Base-by-base conservation (phyloP, 2,113 vertebrate genomes). In the Caranx melampygus region DNA sequence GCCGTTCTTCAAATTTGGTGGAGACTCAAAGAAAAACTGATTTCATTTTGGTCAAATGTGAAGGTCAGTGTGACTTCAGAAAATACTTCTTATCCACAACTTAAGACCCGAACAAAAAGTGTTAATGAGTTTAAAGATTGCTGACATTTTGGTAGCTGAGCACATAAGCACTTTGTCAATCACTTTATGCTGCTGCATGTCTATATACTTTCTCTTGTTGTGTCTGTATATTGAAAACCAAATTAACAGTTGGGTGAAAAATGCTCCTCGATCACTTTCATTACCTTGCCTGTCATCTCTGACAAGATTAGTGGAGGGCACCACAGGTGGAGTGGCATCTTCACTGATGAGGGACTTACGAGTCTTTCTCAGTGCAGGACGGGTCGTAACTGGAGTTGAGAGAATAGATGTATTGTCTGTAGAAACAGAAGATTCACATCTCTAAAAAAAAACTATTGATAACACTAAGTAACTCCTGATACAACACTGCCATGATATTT, bases 311-410 rank as follows among this genome's bases (percentile, higher is more conserved):
- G 58, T 12, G 4, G 45, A 70, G 15, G 42, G 8, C 12, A 52
- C 13, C 13, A 12, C 15, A 7, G 68, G 14, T 33, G 51, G 10
- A 65, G 70, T 1, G 15, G 54, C 14, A 66, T 79, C 78, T 77
- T 60, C 77, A 31, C 73, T 33, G 62, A 35, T 69, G 16, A 74
- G 55, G 14, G 85, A 74, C 61, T 81, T 89, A 12, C 85, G 85
- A 14, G 87, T 87, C 59, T 81, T 90, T 52, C 61, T 42, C 34
- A 93, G 87, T 1, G 89, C 79, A 49, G 91, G 81, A 45, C 91
- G 91, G 62, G 86, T 1, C n/a, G 83, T 67, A 57, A 83, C 13
- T 37, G 37, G 10, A 69, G 11, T 20, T 49, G 75, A 44, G 18
- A 13, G 1, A 34, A 57, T 49, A 35, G 11, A 52, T 37, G 15